A percentile compares a stretch with the other conserved stretches of the same genome.
phyloP scores from a whole-genome alignment of 2,113 vertebrate species.

The Urocynchramus pylzowi region DNA sequence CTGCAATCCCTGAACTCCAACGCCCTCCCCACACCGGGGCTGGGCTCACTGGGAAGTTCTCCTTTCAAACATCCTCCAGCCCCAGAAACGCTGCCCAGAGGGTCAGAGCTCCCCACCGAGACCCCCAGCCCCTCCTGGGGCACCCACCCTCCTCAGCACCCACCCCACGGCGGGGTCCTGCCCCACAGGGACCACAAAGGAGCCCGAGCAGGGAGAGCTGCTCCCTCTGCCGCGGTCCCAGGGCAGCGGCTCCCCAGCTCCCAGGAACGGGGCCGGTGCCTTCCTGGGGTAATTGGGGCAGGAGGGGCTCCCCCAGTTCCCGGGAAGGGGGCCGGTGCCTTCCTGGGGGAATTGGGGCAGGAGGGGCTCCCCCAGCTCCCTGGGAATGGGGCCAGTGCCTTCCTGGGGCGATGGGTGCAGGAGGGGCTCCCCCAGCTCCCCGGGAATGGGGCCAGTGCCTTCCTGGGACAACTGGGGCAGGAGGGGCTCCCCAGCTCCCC shows the following conservation, averaged over 20 bases:
- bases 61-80: not conserved
- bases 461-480: accelerated
- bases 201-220: not conserved
- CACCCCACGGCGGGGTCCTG: accelerated
- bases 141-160: not conserved
- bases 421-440: not conserved
- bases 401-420: accelerated
- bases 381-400: accelerated
- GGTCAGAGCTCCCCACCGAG: accelerated
- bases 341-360: accelerated
- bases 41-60: not conserved
- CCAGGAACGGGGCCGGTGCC: accelerated
- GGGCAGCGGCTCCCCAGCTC: not conserved
- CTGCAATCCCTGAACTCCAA: not conserved
- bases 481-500: not conserved
- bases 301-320: not conserved
- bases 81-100: not conserved
- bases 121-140: not conserved
- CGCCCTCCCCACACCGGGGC: accelerated
- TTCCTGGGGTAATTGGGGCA: accelerated
- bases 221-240: accelerated
- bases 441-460: accelerated
- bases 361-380: no score
- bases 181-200: not conserved
- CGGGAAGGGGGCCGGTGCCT: accelerated